Evolutionary conservation across 2,113 vertebrate species (phyloP).

Genomic region (Antechinus stuartii): DNA sequence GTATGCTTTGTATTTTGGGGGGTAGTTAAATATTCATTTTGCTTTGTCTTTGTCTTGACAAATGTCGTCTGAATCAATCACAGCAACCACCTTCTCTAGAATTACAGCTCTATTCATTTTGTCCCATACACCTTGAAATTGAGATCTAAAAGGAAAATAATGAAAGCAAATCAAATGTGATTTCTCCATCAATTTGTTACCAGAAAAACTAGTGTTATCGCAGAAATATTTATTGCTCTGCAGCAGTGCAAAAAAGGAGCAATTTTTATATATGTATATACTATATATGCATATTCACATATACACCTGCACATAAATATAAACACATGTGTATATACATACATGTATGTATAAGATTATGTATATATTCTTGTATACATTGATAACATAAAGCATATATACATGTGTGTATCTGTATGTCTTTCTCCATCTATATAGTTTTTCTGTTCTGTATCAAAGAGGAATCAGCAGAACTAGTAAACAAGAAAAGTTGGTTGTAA

Average conservation of each 20-base stretch:
- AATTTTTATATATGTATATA: not conserved
- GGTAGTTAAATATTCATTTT: conserved; percentile 23
- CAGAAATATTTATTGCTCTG: conserved; percentile 39
- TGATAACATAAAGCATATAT: too few relatives aligned
- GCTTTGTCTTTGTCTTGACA: conserved; percentile 64
- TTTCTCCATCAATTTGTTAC: conserved; percentile 66
- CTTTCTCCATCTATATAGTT: not conserved
- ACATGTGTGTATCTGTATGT: not conserved
- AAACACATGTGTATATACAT: not conserved
- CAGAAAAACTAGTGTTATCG: conserved; percentile 37
- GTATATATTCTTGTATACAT: too few relatives aligned
- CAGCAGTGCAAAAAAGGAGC: not conserved
- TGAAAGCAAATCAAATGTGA: conserved; percentile 65
- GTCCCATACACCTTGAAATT: conserved; percentile 31
- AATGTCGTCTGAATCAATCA: conserved; percentile 70
- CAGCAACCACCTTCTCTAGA: conserved; percentile 28
- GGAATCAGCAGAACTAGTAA: conserved; percentile 28
- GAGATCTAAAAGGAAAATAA: conserved; percentile 56
- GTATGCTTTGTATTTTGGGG: conserved; percentile 24
- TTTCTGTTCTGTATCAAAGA: conserved; percentile 1
- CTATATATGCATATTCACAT: not conserved
- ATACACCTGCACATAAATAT: not conserved
- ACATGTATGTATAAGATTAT: too few relatives aligned
- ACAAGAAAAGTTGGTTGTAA: not conserved
- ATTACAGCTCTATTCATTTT: conserved; percentile 52